Base-by-base conservation (phyloP, 1,140 invertebrate genomes). In the Tetraneura akinire region DNA sequence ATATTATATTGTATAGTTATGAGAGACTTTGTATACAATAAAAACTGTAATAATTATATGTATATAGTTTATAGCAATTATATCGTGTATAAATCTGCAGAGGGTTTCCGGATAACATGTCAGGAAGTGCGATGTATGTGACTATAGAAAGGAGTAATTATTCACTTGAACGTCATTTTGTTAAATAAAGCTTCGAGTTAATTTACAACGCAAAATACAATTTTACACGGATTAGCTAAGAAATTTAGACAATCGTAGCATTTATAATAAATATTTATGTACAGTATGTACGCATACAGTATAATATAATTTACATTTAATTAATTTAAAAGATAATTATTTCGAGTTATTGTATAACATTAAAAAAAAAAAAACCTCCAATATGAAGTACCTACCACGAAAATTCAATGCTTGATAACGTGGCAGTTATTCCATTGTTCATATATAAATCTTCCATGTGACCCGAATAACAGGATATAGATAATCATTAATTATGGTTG, bases 161-260 rank as follows among this genome's bases (percentile, higher is more conserved):
- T 76, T 57, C 71, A 76, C 51, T 76, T 57, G 71, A 76, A 76
- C 42, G 53, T 26, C 57, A 57, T 57, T 70, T 51, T 51, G 16
- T 71, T 71, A 8, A 57, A 76, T 26, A 21, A 76, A 76, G 57
- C 37, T n/a, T 42, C n/a, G n/a, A 57, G 71, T 76, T 57, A 51
- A 76, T 76, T 76, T 42, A 37, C n/a, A 8, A 76, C 1, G 1
- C 16, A 71, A 8, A 70, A 49, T 49, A 29, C 9, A 8, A 70
- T 70, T 70, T 0, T 29, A 11, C 16, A 10, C 3, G 26, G 23
- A n/a, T n/a, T 71, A 23, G 47, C 16, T 18, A 1, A 6, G 23
- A 51, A 23, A 2, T 9, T 9, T 71, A 29, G 26, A 71, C 1
- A 71, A 71, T 29, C 68, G 18, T 51, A 71, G 2, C 3, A 9